Base-by-base conservation (phyloP, 2,113 vertebrate species). In the Pelodiscus sinensis region DNA sequence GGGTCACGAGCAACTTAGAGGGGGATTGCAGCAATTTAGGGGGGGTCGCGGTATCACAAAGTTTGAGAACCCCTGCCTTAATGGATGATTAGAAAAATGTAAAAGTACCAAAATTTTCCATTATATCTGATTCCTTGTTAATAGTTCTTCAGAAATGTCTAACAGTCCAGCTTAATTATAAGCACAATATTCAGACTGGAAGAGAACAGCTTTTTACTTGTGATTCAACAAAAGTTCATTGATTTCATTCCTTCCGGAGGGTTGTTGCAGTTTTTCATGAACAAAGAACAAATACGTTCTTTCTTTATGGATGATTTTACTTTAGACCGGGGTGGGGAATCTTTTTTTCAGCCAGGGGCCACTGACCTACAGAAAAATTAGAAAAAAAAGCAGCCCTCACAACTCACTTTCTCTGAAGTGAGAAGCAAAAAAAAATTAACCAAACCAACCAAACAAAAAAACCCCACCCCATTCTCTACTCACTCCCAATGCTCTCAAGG, bases 241-340 rank as follows among this genome's bases (percentile, higher is more conserved):
- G 73, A 90, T 92, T 83, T 60, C 65, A 79, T 90, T 82, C 78
- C 58, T 86, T 19, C 57, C 62, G 86, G 75, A 89, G 16, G n/a
- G 51, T 50, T 1, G 1, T 88, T 75, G 19, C 1, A 35, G 52
- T 85, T 96, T 92, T 87, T 85, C 68, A 84, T 78, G 68, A 95
- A 79, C 68, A 71, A 82, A 84, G 90, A 95, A 82, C 60, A 87
- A 90, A 87, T 38, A 12, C 1, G 14, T 88, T 77, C 79, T 92
- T 95, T 96, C 84, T 93, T 88, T 85, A 60, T 86, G 75, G 75
- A 56, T 87, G 88, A 75, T 96, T 96, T 82, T 88, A 79, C 83
- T 92, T 94, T 65, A 71, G 44, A 44, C 44, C 44, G 44, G 44
- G 44, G 4, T 44, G 44, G 44, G 44, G 44, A 44, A 44, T 44